These are phyloP conservation scores for Haliclystus octoradiatus DNA, from an alignment of 30 jellyfish, hydroid and myxozoan genomes.

Conservation along the genomic window DNA sequence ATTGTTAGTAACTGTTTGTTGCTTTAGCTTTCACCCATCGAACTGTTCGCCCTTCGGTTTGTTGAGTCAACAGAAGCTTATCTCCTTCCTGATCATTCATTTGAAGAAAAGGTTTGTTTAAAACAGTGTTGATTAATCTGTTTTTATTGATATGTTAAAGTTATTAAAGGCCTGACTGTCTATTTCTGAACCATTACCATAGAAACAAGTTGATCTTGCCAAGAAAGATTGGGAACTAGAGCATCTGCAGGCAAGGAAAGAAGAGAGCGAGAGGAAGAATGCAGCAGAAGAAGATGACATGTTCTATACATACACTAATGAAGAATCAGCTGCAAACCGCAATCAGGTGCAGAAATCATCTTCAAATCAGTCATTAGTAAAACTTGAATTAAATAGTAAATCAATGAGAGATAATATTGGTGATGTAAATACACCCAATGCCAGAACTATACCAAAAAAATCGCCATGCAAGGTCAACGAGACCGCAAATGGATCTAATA, in stretches of 20 bases:
- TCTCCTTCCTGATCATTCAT: slow-evolving; percentile 34
- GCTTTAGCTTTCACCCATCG: slow-evolving; percentile 60
- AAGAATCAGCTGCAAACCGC: too few species aligned
- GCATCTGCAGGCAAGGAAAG: slow-evolving; percentile 87
- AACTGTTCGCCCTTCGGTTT: slow-evolving; percentile 58
- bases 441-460: background rate
- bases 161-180: slow-evolving; percentile 2
- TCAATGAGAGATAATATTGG: slow-evolving; percentile 12
- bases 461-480: background rate
- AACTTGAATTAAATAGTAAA: slow-evolving; percentile 6
- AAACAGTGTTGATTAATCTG: background rate
- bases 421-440: slow-evolving; percentile 12
- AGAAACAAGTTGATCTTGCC: slow-evolving; percentile 60
- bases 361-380: too few species aligned
- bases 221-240: slow-evolving; percentile 98
- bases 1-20: background rate
- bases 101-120: slow-evolving; percentile 60
- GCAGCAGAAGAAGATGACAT: slow-evolving; percentile 96
- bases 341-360: too few species aligned
- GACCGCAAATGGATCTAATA: background rate
- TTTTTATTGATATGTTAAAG: background rate
- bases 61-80: slow-evolving; percentile 64
- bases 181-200: slow-evolving; percentile 6
- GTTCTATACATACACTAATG: slow-evolving; percentile 88
- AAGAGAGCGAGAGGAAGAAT: slow-evolving; percentile 90